A percentile compares a stretch with the other conserved stretches of the same genome.
These are phyloP conservation scores for Brachionichthys hirsutus DNA, from an alignment of 2,113 vertebrate genomes.

Conservation along the genomic window DNA sequence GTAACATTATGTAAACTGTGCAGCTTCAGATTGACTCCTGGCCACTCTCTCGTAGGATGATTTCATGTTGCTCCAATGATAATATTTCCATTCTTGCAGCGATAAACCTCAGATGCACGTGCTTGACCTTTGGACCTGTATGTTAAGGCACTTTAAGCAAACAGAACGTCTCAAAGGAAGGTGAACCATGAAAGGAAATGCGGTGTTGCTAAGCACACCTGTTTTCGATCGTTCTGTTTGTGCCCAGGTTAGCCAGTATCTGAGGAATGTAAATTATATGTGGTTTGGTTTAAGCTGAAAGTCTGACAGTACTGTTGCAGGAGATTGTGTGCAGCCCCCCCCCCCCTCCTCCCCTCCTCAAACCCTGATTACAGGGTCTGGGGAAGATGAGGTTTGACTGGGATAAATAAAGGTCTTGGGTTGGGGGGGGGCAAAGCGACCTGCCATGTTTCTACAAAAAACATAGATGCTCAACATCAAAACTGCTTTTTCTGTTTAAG, in stretches of 20 bases:
- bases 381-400: conserved; percentile 55
- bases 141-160: conserved; percentile 2
- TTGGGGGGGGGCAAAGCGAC: conserved; percentile 27
- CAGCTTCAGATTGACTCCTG: conserved; percentile 5
- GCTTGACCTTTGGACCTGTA: background rate
- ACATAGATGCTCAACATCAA: conserved; percentile 29
- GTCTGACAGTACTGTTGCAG: conserved; percentile 47
- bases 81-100: background rate
- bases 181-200: conserved; percentile 14
- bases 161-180: conserved; percentile 26
- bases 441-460: conserved; percentile 14
- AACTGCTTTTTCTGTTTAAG: conserved; percentile 41
- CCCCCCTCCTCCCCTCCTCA: background rate
- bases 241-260: conserved; percentile 73
- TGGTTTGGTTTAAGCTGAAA: conserved; percentile 63
- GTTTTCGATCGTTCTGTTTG: conserved; percentile 73
- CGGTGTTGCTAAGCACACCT: conserved; percentile 68
- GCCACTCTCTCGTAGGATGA: background rate
- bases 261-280: conserved; percentile 80
- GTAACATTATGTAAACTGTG: conserved; percentile 25
- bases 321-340: conserved; percentile 33
- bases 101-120: background rate
- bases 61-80: conserved; percentile 1
- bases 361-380: conserved; percentile 66
- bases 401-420: conserved; percentile 61